These are phyloP conservation scores for Hypomesus transpacificus DNA, from an alignment of 2,113 vertebrate species.

Conservation along the genomic window DNA sequence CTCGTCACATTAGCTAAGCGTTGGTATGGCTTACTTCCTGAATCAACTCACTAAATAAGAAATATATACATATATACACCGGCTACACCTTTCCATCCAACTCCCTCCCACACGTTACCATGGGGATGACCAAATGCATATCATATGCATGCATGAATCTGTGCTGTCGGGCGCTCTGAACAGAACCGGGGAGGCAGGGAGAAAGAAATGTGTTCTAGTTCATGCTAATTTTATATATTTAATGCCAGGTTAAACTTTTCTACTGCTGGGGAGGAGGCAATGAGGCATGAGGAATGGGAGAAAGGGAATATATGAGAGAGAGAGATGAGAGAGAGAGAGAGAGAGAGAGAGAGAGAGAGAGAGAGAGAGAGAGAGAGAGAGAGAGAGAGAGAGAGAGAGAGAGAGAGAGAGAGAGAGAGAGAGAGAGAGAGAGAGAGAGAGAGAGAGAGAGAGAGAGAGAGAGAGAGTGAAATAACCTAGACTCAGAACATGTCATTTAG, in stretches of 20 bases:
- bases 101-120: slow-evolving; percentile 65
- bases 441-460: not conserved
- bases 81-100: slow-evolving; percentile 69
- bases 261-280: slow-evolving; percentile 45
- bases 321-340: slow-evolving; percentile 21
- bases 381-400: slow-evolving; percentile 26
- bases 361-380: not conserved
- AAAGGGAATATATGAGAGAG: too few species aligned
- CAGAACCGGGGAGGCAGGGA: slow-evolving; percentile 43
- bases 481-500: slow-evolving; percentile 62
- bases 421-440: not conserved
- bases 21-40: slow-evolving; percentile 53
- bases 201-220: slow-evolving; percentile 68
- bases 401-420: slow-evolving; percentile 1
- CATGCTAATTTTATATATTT: slow-evolving; percentile 79
- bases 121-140: slow-evolving; percentile 84
- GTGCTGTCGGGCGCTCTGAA: slow-evolving; percentile 69
- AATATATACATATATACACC: slow-evolving; percentile 52
- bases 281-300: slow-evolving; percentile 41
- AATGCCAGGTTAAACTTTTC: slow-evolving; percentile 64
- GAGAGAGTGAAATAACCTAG: slow-evolving; percentile 39
- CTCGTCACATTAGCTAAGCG: slow-evolving; percentile 45
- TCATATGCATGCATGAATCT: slow-evolving; percentile 82
- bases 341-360: slow-evolving; percentile 3
- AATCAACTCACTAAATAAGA: slow-evolving; percentile 70